Evolutionary conservation across 2,113 vertebrate genomes (phyloP), one percentile per base, ranked within the genome.

Genomic region (Muntiacus muntjak): DNA sequence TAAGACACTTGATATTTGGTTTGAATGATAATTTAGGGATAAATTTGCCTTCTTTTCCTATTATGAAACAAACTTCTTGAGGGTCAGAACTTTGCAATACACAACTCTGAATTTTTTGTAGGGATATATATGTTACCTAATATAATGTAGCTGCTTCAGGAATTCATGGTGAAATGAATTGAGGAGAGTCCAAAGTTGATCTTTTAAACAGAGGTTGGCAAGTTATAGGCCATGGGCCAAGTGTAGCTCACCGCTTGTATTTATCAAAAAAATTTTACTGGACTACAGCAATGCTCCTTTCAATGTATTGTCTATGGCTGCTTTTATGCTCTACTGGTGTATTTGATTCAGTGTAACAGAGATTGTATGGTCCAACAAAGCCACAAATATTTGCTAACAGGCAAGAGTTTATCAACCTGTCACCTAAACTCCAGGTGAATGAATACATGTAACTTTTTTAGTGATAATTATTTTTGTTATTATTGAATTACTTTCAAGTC

Each of bases 401-500:
- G 26, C 30, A 86, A 82, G 67, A n/a, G 8, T 74, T 91, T 94
- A 52, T 50, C 16, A 88, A 16, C 6, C 23, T 7, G 6, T 85
- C 13, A 79, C 79, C 55, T 98, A 93, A 97, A 97, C 57, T 62
- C 76, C 95, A 97, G 97, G 97, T 98, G 96, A 96, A 96, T 98
- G 96, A 97, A 98, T 98, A 97, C 89, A 97, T 96, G n/a, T 76
- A 89, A 57, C 96, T 97, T 76, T 89, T 98, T 98, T 97, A 94
- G 95, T n/a, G 94, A 96, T 97, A 97, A 97, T 92, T 45, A 25
- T 95, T 76, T 33, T 71, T n/a, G 4, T 45, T 64, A 19, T 64
- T 82, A 7, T 96, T 98, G 96, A 98, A 96, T 98, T 98, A 98
- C 98, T 98, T 98, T 98, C 95, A 98, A 98, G 98, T 97, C 97